These are phyloP conservation scores for Aphelinus certus DNA, from an alignment of 1,140 invertebrate species.

Conservation along the genomic window DNA sequence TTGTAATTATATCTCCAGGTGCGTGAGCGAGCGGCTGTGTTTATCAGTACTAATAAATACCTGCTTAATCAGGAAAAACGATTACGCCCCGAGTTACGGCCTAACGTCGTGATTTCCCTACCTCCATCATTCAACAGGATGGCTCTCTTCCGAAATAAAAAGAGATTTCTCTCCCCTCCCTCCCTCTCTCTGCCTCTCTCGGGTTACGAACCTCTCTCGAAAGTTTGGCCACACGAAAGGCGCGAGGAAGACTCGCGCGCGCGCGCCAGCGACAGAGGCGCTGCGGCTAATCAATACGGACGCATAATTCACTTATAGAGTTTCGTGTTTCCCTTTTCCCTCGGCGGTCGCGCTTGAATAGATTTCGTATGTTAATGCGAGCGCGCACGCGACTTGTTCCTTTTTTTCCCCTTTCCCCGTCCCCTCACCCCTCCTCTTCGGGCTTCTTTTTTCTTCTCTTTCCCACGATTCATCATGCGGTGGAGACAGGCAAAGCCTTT, in stretches of 20 bases:
- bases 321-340: constrained; percentile 8
- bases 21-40: no score
- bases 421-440: constrained; percentile 9
- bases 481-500: background rate
- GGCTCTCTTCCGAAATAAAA: constrained; percentile 1
- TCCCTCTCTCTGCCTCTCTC: background rate
- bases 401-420: background rate
- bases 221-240: constrained; percentile 1
- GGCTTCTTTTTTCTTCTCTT: constrained; percentile 14
- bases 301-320: constrained; percentile 20
- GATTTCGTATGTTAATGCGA: constrained; percentile 36
- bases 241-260: background rate
- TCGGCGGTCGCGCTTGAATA: constrained; percentile 29
- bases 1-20: no score
- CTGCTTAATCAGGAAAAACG: no score
- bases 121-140: background rate
- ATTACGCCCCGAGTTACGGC: no score
- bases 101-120: no score
- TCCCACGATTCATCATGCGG: constrained; percentile 3
- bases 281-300: constrained; percentile 35
- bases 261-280: constrained; percentile 4
- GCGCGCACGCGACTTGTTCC: background rate
- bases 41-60: no score
- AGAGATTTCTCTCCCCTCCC: background rate
- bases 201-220: background rate